phyloP scores from a whole-genome alignment of 2,113 vertebrate species.

The Shinisaurus crocodilurus region DNA sequence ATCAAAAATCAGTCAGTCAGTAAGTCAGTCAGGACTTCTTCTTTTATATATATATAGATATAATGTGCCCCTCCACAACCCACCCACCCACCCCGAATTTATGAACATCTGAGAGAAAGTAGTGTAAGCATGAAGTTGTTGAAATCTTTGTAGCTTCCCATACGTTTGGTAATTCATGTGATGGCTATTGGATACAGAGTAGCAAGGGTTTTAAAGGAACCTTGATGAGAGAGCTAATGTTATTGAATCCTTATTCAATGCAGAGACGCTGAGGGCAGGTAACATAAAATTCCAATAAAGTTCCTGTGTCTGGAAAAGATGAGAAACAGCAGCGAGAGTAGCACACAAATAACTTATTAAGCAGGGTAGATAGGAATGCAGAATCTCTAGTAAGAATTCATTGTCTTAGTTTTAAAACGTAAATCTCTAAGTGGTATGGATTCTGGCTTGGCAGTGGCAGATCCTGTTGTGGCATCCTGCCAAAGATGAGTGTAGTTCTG shows the following conservation, averaged over 20 bases:
- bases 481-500: not conserved
- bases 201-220: slow-evolving; percentile 10
- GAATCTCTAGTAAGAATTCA: slow-evolving; percentile 14
- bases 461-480: not conserved
- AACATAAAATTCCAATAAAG: slow-evolving; percentile 31
- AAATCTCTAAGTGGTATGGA: slow-evolving; percentile 14
- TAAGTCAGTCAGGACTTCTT: too few relatives aligned
- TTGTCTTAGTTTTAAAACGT: slow-evolving; percentile 1
- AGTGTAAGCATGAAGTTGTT: slow-evolving; percentile 2
- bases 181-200: not conserved
- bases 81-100: not conserved
- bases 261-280: not conserved
- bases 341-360: slow-evolving; percentile 35
- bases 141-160: not conserved
- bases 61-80: not conserved
- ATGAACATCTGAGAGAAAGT: not conserved
- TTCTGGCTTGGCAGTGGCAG: not conserved
- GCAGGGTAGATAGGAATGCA: slow-evolving; percentile 13
- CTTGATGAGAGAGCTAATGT: slow-evolving; percentile 37
- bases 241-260: slow-evolving; percentile 31
- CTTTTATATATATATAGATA: too few relatives aligned
- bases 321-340: slow-evolving; percentile 16
- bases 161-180: slow-evolving; percentile 7
- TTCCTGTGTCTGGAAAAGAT: slow-evolving; percentile 7
- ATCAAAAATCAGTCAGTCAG: too few relatives aligned